Conservation (phyloP, 2,797 vertebrate species). For the Gephyroberyx darwinii region DNA sequence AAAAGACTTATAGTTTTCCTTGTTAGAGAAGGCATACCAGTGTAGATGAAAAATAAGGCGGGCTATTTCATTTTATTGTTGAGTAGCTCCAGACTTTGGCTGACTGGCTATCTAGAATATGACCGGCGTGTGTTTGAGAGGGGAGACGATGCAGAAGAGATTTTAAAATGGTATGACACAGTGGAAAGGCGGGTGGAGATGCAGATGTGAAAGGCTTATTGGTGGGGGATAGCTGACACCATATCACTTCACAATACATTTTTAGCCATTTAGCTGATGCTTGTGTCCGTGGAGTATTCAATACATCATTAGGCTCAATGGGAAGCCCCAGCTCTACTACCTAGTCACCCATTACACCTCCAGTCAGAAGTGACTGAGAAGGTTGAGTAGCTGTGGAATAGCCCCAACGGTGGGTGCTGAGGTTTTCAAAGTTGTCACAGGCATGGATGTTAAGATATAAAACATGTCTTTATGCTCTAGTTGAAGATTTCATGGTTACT, state of each 20-base stretch:
- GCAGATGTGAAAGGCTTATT: too few relatives aligned
- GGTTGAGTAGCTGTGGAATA: conserved; percentile 51
- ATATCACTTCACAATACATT: too few relatives aligned
- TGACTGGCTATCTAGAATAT: not conserved
- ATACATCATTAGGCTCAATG: not conserved
- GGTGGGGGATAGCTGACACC: too few relatives aligned
- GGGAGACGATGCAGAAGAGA: too few relatives aligned
- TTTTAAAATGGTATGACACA: too few relatives aligned
- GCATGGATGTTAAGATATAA: conserved; percentile 78
- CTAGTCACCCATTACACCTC: conserved; percentile 28
- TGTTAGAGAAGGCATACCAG: conserved; percentile 1
- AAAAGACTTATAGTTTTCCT: conserved; percentile 3
- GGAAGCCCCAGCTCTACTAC: conserved; percentile 8
- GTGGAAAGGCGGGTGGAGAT: too few relatives aligned
- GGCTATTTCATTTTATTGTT: conserved; percentile 6
- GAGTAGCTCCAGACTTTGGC: conserved; percentile 8
- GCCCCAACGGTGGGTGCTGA: conserved; percentile 60
- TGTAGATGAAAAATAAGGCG: conserved; percentile 2
- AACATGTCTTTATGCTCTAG: conserved; percentile 79
- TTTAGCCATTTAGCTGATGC: too few relatives aligned
- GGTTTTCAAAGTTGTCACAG: conserved; percentile 76
- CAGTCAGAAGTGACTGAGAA: conserved; percentile 45
- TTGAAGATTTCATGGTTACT: conserved; percentile 79
- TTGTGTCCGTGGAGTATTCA: conserved; percentile 1
- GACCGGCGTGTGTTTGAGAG: too few relatives aligned